Evolutionary conservation across 2,113 vertebrate species (phyloP).

Genomic region (Dicerorhinus sumatrensis): DNA sequence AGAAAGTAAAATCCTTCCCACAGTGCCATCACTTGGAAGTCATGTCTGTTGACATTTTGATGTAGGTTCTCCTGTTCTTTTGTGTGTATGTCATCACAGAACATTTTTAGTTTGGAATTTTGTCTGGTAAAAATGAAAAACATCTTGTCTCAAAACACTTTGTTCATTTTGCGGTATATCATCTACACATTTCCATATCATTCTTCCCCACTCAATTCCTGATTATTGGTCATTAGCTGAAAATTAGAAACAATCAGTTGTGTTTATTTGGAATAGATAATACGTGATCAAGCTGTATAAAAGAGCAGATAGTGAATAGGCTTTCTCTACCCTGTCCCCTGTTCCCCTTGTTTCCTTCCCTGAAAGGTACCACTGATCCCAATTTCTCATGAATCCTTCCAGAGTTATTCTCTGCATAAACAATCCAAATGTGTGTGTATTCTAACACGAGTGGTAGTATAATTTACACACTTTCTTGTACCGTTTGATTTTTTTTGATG

Average conservation of each 20-base stretch:
- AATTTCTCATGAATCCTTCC: neutral
- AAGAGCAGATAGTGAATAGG: neutral
- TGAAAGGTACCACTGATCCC: neutral
- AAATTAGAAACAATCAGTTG: neutral
- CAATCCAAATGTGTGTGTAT: neutral
- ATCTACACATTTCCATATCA: neutral
- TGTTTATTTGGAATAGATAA: neutral
- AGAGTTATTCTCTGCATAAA: neutral
- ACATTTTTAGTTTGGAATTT: neutral
- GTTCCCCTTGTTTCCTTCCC: neutral
- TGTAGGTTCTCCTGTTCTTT: neutral
- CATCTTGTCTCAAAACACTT: neutral
- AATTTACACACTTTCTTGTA: neutral
- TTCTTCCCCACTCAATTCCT: neutral
- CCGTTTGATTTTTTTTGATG: conserved; percentile 25
- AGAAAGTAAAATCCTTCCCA: neutral
- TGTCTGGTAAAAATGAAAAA: neutral
- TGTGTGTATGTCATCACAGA: neutral
- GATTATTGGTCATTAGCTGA: neutral
- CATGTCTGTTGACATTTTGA: neutral
- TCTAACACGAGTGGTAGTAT: neutral
- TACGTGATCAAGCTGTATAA: neutral
- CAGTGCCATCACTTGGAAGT: neutral
- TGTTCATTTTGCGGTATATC: neutral
- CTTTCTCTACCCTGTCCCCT: neutral